Conservation (phyloP, 2,113 vertebrate genomes). For the Cottus gobio region DNA sequence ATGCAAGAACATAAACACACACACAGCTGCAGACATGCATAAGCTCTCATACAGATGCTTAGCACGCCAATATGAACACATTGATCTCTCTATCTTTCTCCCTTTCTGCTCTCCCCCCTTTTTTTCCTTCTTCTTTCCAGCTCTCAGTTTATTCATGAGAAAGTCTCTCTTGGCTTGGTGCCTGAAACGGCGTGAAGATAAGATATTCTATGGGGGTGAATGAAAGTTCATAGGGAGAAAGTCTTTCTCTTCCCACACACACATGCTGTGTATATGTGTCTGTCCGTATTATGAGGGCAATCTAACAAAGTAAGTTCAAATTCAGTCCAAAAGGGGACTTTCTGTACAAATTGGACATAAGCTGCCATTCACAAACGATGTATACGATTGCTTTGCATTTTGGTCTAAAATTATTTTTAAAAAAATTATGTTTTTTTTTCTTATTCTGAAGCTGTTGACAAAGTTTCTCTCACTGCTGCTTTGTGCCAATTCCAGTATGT, state of each 20-base stretch:
- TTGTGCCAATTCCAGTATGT: slow-evolving; percentile 6
- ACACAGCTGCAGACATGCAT: slow-evolving; percentile 54
- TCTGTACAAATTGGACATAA: slow-evolving; percentile 29
- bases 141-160: slow-evolving; percentile 69
- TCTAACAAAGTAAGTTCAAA: slow-evolving; percentile 58
- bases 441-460: slow-evolving; percentile 4
- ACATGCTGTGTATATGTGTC: slow-evolving; percentile 34
- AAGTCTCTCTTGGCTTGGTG: slow-evolving; percentile 62
- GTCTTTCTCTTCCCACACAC: slow-evolving; percentile 37
- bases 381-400: slow-evolving; percentile 19
- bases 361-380: slow-evolving; percentile 8
- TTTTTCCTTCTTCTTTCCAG: slow-evolving; percentile 17
- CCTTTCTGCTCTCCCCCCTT: slow-evolving; percentile 25
- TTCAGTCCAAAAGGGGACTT: slow-evolving; percentile 49
- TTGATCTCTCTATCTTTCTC: slow-evolving; percentile 49
- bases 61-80: slow-evolving; percentile 54
- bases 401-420: slow-evolving; percentile 10
- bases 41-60: slow-evolving; percentile 49
- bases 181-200: slow-evolving; percentile 71
- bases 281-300: slow-evolving; percentile 50
- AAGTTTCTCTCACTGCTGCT: slow-evolving; percentile 2
- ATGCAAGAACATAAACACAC: slow-evolving; percentile 51
- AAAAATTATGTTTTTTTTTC: slow-evolving; percentile 11
- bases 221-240: slow-evolving; percentile 69
- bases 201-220: slow-evolving; percentile 75